Evolutionary conservation across 2,797 vertebrate species (phyloP), one percentile per base, ranked within the genome.

Genomic region (Naso thynnoides): DNA sequence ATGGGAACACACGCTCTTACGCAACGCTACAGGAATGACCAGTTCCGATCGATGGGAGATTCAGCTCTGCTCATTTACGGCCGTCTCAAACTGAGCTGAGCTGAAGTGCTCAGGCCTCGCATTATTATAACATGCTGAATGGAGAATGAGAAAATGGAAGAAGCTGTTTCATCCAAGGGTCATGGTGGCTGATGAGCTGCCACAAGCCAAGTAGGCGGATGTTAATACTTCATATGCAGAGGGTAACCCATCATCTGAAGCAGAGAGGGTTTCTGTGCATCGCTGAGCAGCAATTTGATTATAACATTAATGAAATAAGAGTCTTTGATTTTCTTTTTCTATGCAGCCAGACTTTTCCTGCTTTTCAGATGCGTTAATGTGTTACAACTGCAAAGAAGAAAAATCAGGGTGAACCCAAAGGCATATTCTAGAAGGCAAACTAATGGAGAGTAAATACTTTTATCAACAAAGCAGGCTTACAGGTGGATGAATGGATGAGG

Each of bases 1-100:
- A 84, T 87, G 83, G 72, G 33, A 85, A 33, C 65, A 44, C n/a
- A 27, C 65, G 74, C 64, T 82, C 78, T 85, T 79, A 79, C 85
- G 80, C 71, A 88, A 85, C 23, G 9, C 75, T 55, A 44, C 61
- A 79, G 61, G 69, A 82, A 79, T 60, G 65, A 78, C 72, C 59
- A 1, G 69, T 11, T 55, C 61, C 23, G 42, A 82, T 74, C 31
- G 7, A 74, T 42, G 67, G 38, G 55, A 74, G 76, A 82, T 23
- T 59, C 54, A 31, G 27, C 48, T 70, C 48, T 48, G 1, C 50
- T 64, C 47, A 2, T 70, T 77, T 56, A 33, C 73, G 64, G 55
- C 75, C 58, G 63, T 14, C 58, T 64, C 76, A 57, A 71, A 70
- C 64, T 41, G 49, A 54, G 31, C 19, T 70, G 69, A 77, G 60